phyloP scores from a whole-genome alignment of 2,113 vertebrate species.

The Phrynosoma blainvillii region DNA sequence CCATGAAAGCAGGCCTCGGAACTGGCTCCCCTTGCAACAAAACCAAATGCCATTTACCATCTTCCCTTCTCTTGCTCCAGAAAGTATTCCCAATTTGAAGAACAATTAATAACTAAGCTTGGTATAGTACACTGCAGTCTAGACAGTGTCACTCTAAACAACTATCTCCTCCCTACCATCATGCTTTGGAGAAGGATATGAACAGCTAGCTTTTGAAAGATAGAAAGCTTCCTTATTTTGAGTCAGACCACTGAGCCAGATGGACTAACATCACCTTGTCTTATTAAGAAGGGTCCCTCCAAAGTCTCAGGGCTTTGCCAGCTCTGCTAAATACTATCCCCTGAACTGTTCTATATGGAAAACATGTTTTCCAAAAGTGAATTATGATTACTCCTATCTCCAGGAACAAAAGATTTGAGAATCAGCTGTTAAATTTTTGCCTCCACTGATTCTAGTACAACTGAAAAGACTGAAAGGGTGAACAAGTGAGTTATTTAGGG shows the following conservation, averaged over 20 bases:
- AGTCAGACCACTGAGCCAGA: neutral
- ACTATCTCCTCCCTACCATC: neutral
- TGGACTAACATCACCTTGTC: neutral
- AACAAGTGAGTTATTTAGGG: neutral
- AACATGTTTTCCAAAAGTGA: neutral
- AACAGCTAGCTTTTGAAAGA: neutral
- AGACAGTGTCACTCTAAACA: neutral
- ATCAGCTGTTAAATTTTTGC: neutral
- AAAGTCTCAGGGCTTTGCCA: neutral
- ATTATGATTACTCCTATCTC: neutral
- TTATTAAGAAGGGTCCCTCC: neutral
- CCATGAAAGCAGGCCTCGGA: neutral
- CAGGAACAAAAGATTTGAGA: neutral
- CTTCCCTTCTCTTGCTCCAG: neutral
- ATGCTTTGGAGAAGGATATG: neutral
- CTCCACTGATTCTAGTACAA: neutral
- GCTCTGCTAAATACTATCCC: neutral
- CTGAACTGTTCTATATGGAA: neutral
- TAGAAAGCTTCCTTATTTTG: neutral
- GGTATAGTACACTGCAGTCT: neutral
- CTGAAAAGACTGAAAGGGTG: neutral
- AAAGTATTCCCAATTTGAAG: neutral
- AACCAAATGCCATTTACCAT: neutral
- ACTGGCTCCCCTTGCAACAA: neutral
- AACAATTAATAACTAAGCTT: neutral